Evolutionary conservation across 1,140 invertebrate species (phyloP).

Genomic region (Neuroterus valhalla): DNA sequence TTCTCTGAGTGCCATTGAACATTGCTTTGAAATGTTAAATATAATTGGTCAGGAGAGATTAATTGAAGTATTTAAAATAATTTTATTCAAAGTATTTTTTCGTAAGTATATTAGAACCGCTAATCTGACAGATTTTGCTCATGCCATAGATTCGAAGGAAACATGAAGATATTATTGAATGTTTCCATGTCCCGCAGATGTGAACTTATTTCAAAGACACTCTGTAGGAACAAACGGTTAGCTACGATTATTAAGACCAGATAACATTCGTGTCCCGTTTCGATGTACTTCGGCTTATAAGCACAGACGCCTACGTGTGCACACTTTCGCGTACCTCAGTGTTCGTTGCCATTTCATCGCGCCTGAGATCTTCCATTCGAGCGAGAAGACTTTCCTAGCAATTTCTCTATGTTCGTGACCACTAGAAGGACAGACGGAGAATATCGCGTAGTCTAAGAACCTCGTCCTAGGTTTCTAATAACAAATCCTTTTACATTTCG

Average conservation of each 20-base stretch:
- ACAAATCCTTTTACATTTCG: too few relatives aligned
- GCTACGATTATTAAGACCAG: slow-evolving; percentile 58
- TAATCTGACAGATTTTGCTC: too few relatives aligned
- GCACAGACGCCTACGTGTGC: slow-evolving; percentile 24
- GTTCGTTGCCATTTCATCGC: slow-evolving; percentile 39
- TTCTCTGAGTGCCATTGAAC: too few relatives aligned
- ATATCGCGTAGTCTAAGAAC: background rate
- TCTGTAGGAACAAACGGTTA: slow-evolving; percentile 46
- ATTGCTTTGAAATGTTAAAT: too few relatives aligned
- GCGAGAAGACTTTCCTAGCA: slow-evolving; percentile 47
- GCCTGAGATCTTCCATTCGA: slow-evolving; percentile 49
- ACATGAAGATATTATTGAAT: background rate
- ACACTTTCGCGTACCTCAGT: slow-evolving; percentile 15
- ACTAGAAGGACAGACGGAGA: slow-evolving; percentile 14
- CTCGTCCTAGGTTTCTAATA: background rate
- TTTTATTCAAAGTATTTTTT: too few relatives aligned
- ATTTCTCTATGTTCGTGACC: slow-evolving; percentile 53
- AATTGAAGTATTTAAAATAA: too few relatives aligned
- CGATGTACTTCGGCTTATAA: slow-evolving; percentile 33
- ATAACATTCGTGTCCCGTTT: slow-evolving; percentile 56
- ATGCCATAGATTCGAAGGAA: background rate
- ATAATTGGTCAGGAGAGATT: too few relatives aligned
- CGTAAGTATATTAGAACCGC: too few relatives aligned
- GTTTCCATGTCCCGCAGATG: background rate
- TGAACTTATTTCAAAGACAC: slow-evolving; percentile 2